Base-by-base conservation (phyloP, 1,140 invertebrate genomes). In the Lamellibrachia luymesi region DNA sequence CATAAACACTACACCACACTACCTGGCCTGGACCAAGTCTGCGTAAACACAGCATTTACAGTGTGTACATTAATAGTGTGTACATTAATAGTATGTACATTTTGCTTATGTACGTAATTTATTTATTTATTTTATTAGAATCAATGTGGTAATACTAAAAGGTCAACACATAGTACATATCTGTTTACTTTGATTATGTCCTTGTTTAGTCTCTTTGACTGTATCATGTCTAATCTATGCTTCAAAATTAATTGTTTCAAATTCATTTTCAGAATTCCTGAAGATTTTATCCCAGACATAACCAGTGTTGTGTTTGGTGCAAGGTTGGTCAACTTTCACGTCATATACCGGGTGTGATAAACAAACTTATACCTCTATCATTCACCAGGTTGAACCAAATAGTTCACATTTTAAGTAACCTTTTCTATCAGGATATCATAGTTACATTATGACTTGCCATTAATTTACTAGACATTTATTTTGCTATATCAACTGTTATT, bases 221-320 rank as follows among this genome's bases (percentile, higher is more conserved):
- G 52, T 56, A 56, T 56, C 64, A 25, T 51, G 4, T 50, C 22
- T 8, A 25, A 90, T 90, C 10, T 27, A 90, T 93, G 90, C n/a
- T 2, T 4, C 13, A 4, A 80, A 80, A 51, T 92, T 91, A 22
- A 13, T 90, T 22, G 22, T 92, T 93, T 91, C 93, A 49, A 51
- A 92, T 94, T 94, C 92, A 89, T 92, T 94, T 95, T 52, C 94
- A 96, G 95, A 93, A 95, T 96, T 90, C 95, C 95, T 93, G 94
- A 94, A 93, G 94, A 95, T 51, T 95, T 95, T 56, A 95, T 95
- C 93, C 92, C 94, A 93, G 95, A 95, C 94, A 93, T 96, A 91
- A 94, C 94, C 22, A 95, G 94, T 94, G 95, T 95, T 92, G 94
- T 96, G 13, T 96, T 95, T 95, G 95, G 95, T 27, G 89, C 95